Evolutionary conservation across 2,113 vertebrate genomes (phyloP).

Genomic region (Tragelaphus buxtoni): DNA sequence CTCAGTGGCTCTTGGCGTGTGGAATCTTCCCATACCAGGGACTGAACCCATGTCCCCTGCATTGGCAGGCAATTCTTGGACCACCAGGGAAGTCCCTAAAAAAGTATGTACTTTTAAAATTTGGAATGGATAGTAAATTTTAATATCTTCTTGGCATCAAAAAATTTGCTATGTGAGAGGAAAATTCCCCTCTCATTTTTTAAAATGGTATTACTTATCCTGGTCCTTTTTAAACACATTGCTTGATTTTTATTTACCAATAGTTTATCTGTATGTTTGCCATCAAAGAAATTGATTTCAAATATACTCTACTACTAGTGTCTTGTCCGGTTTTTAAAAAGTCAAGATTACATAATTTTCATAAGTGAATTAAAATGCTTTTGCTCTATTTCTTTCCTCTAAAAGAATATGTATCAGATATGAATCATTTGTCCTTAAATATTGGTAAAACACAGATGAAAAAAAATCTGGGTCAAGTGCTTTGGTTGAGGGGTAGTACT

Average conservation of each 20-base stretch:
- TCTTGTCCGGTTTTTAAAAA: not conserved
- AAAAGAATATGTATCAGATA: not conserved
- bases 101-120: not conserved
- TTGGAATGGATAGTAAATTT: not conserved
- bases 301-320: not conserved
- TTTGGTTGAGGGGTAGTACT: not conserved
- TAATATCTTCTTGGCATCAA: not conserved
- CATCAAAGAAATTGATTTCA: not conserved
- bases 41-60: not conserved
- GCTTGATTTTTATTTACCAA: not conserved
- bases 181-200: not conserved
- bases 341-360: not conserved
- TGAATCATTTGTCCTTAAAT: not conserved
- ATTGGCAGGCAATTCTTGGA: not conserved
- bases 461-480: not conserved
- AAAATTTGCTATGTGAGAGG: not conserved
- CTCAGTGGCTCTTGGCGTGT: not conserved
- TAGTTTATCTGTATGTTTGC: conserved; percentile 18
- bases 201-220: not conserved
- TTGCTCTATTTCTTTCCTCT: not conserved
- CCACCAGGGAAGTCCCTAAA: not conserved
- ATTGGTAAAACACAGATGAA: not conserved
- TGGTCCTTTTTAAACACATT: not conserved
- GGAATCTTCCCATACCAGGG: not conserved
- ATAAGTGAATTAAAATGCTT: not conserved